Conservation (phyloP, 2,797 vertebrate genomes). For the Sebastes hubbsi region DNA sequence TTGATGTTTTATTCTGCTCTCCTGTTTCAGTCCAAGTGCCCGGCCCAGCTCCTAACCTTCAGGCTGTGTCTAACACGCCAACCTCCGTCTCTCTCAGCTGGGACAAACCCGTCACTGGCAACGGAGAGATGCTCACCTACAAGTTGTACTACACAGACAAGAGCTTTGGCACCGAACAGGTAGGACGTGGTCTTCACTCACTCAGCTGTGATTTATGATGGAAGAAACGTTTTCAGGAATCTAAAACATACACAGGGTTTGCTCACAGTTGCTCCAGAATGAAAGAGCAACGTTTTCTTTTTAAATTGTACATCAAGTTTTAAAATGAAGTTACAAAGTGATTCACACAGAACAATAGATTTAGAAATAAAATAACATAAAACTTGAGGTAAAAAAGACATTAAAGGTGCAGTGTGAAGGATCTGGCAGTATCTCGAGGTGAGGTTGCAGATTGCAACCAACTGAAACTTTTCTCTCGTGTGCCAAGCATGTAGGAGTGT, state of each 20-base stretch:
- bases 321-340: too few relatives aligned
- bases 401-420: too few relatives aligned
- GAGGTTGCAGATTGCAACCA: too few relatives aligned
- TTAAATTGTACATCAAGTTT: neutral
- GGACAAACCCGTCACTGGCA: conserved; percentile 92
- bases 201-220: neutral
- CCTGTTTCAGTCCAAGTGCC: conserved; percentile 90
- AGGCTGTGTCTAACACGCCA: conserved; percentile 83
- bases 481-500: too few relatives aligned
- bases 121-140: conserved; percentile 94
- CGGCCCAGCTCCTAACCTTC: conserved; percentile 93
- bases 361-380: neutral
- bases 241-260: neutral
- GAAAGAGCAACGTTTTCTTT: neutral
- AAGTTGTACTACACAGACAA: conserved; percentile 96
- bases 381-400: neutral
- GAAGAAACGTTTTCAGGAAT: neutral
- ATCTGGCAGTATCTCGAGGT: too few relatives aligned
- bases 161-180: conserved; percentile 90
- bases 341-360: neutral
- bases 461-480: too few relatives aligned
- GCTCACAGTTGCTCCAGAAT: neutral
- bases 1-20: neutral
- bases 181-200: conserved; percentile 51
- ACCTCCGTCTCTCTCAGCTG: conserved; percentile 88